These are phyloP conservation scores for Anabas testudineus DNA, from an alignment of 2,797 vertebrate species.

Conservation along the genomic window DNA sequence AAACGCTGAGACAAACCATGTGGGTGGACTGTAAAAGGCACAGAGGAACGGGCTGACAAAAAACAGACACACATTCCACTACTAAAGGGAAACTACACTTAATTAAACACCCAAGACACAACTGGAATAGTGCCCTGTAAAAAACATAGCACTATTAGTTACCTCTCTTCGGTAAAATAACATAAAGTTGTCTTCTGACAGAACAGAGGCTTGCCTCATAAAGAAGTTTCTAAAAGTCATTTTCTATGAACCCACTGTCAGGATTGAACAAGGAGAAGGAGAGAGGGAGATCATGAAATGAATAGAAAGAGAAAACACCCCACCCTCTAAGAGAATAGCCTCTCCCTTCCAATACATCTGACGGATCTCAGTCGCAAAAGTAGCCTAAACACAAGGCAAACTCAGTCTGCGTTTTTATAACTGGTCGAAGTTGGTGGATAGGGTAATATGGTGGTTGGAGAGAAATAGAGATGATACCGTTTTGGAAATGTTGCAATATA, in stretches of 20 bases:
- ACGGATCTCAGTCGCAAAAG: slow-evolving; percentile 41
- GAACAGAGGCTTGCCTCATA: slow-evolving; percentile 72
- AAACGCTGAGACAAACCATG: slow-evolving; percentile 98
- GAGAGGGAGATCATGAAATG: slow-evolving; percentile 54
- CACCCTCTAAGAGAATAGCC: slow-evolving; percentile 27
- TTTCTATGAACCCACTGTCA: slow-evolving; percentile 68
- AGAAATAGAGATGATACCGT: slow-evolving; percentile 14
- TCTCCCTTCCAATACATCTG: slow-evolving; percentile 50
- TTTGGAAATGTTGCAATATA: slow-evolving; percentile 13
- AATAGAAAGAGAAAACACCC: slow-evolving; percentile 64
- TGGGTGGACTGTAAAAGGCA: slow-evolving; percentile 92
- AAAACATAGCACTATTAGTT: slow-evolving; percentile 68
- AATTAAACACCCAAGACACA: slow-evolving; percentile 96
- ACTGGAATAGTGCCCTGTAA: slow-evolving; percentile 91
- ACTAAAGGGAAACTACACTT: slow-evolving; percentile 97
- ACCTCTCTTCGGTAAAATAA: slow-evolving; percentile 64
- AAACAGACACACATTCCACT: slow-evolving; percentile 96
- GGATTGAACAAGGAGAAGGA: slow-evolving; percentile 62
- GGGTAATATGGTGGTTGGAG: not conserved
- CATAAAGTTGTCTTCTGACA: slow-evolving; percentile 74
- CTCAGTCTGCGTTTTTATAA: slow-evolving; percentile 35
- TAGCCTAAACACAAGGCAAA: slow-evolving; percentile 33
- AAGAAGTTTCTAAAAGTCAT: slow-evolving; percentile 67
- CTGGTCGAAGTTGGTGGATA: slow-evolving; percentile 23
- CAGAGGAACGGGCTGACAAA: slow-evolving; percentile 91